Evolutionary conservation across 2,113 vertebrate genomes (phyloP), one percentile per base, ranked within the genome.

Genomic region (Cairina moschata): DNA sequence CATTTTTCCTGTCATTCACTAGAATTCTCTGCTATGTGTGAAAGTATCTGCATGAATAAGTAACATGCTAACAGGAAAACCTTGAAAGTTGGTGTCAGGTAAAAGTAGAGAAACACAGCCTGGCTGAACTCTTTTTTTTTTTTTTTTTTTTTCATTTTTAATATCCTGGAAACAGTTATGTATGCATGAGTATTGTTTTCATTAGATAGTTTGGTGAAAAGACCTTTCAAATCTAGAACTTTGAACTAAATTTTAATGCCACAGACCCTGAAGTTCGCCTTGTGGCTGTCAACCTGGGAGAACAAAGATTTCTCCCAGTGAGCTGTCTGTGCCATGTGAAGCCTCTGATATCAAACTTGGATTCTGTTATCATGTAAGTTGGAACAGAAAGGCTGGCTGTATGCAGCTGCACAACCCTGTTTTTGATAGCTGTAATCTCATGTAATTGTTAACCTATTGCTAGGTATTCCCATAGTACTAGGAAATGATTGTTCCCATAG

Each of bases 171-270:
- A 67, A 31, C 36, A 50, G 80, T 16, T 78, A 32, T 0, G 0
- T 62, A 22, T 55, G 69, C 0, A 0, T 81, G 81, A 79, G 40
- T 13, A 12, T 67, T 93, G 77, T 75, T 91, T 73, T 84, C 60
- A 18, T 68, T 72, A 72, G 52, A 78, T 83, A 46, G 18, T 60
- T 58, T 42, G 76, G 63, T 88, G 83, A 83, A 88, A 81, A 86
- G 80, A 74, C 73, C 82, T 83, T 90, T 95, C 82, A 79, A 60
- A 85, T 79, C 4, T 9, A 75, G 62, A 88, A 85, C 91, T 96
- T 88, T 73, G 75, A 85, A 83, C 23, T 85, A 9, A 60, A 40
- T 9, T 65, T 42, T 80, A 16, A 17, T 89, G 66, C 56, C 74
- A 71, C 48, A 52, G 83, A 69, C 77, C 90, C 88, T 20, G 71